Base-by-base conservation (phyloP, 2,888 invertebrate species). In the Lithophane ornitopus region DNA sequence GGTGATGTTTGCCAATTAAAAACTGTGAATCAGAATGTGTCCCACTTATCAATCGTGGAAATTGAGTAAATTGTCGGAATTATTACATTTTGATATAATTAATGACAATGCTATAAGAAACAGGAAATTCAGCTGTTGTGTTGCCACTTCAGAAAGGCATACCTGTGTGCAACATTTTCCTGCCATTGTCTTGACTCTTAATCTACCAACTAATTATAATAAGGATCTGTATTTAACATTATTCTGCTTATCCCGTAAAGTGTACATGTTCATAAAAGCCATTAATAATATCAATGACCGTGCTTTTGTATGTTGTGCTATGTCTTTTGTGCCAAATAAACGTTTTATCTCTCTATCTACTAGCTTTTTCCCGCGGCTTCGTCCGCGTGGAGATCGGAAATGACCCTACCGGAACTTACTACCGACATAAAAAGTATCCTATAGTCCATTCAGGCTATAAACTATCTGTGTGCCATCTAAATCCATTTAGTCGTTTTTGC, bases 1-100 rank as follows among this genome's bases (percentile, higher is more conserved):
- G 39, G 34, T 69, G 39, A 49, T 41, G 52, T 62, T 54, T 63
- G 41, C 41, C 26, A 56, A 71, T 69, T 65, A 72, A 46, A 76
- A 19, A 67, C 7, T 22, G 16, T 11, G 3, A 46, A 39, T n/a
- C 19, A 49, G 70, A 79, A 63, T 49, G 8, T n/a, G 54, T 73
- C 28, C 14, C 28, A 28, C 61, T 7, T 46, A 14, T 26, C 39
- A 61, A 52, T 46, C 34, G 22, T 14, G 22, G 0, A 22, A 66
- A 14, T 26, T 28, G 19, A 44, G 28, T 16, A 28, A 34, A 78
- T 44, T 44, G 26, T 11, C 16, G 9, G 34, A 52, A 44, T 34
- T 22, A 34, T 26, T 26, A 26, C 6, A 69, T 54, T 41, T 44
- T 41, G 19, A 26, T 44, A 12, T 44, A 19, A 19, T 44, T 19